Evolutionary conservation across 1,140 invertebrate species (phyloP).

Genomic region (Zaprionus kolodkinae): DNA sequence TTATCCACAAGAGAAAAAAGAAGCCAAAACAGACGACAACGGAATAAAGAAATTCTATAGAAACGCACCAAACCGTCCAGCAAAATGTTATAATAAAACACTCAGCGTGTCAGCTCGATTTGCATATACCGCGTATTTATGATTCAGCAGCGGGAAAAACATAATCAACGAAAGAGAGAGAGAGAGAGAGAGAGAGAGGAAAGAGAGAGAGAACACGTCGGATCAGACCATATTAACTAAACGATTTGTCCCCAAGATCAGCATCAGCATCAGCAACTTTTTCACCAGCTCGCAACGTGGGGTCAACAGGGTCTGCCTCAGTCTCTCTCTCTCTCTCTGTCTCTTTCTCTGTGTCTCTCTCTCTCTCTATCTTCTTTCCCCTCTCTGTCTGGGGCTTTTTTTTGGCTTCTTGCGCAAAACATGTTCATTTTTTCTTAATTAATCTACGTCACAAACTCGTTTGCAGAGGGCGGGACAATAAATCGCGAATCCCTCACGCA

Average conservation of each 20-base stretch:
- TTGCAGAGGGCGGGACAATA: conserved; percentile 25
- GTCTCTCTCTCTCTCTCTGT: background rate
- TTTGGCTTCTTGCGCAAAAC: conserved; percentile 20
- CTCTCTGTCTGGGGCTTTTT: background rate
- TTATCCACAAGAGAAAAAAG: conserved; percentile 46
- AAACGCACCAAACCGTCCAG: conserved; percentile 36
- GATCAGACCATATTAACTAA: conserved; percentile 18
- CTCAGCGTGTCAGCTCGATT: conserved; percentile 54
- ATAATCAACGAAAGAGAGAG: background rate
- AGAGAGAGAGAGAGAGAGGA: background rate
- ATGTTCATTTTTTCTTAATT: conserved; percentile 27
- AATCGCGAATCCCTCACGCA: conserved; percentile 33
- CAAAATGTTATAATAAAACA: conserved; percentile 69
- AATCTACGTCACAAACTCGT: conserved; percentile 68
- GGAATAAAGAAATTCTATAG: conserved; percentile 68
- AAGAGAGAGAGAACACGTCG: background rate
- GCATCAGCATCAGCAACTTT: background rate
- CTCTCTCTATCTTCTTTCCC: too few species aligned
- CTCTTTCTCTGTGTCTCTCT: background rate
- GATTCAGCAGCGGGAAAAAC: conserved; percentile 28
- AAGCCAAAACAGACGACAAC: conserved; percentile 25
- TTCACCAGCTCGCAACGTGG: background rate
- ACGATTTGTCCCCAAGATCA: conserved; percentile 11
- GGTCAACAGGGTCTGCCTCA: background rate
- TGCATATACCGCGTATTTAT: conserved; percentile 58